phyloP scores from a whole-genome alignment of 2,113 vertebrate species.

The Centropus unirufus region DNA sequence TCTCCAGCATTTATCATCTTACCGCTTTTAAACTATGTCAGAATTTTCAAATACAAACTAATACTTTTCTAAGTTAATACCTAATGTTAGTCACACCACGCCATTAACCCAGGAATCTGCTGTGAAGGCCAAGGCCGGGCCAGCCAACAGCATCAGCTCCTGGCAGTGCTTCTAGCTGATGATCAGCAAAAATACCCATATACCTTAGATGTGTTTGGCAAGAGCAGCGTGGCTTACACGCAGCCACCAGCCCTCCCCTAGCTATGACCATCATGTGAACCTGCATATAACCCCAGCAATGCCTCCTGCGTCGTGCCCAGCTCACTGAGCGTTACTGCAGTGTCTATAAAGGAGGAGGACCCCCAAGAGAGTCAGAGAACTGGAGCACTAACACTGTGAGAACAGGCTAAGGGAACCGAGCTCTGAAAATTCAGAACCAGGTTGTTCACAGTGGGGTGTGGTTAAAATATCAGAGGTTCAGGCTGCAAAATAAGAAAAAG shows the following conservation, averaged over 20 bases:
- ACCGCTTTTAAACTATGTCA: not conserved
- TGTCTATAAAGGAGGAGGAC: rapidly evolving
- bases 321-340: rapidly evolving
- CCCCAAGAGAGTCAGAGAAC: rapidly evolving
- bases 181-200: not conserved
- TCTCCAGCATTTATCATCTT: not conserved
- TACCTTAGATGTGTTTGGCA: rapidly evolving
- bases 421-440: not conserved
- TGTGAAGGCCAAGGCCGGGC: not conserved
- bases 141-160: not conserved
- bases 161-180: not conserved
- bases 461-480: not conserved
- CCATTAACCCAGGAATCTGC: not conserved
- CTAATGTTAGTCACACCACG: not conserved
- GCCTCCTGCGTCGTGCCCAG: not conserved
- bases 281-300: not conserved
- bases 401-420: not conserved
- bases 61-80: not conserved
- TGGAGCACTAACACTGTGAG: not conserved
- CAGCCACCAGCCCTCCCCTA: not conserved
- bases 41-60: not conserved
- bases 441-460: not conserved
- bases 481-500: not conserved
- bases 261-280: not conserved
- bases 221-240: rapidly evolving